Evolutionary conservation across 2,888 invertebrate genomes (phyloP), one percentile per base, ranked within the genome.

Genomic region (Druceiella hillmani): DNA sequence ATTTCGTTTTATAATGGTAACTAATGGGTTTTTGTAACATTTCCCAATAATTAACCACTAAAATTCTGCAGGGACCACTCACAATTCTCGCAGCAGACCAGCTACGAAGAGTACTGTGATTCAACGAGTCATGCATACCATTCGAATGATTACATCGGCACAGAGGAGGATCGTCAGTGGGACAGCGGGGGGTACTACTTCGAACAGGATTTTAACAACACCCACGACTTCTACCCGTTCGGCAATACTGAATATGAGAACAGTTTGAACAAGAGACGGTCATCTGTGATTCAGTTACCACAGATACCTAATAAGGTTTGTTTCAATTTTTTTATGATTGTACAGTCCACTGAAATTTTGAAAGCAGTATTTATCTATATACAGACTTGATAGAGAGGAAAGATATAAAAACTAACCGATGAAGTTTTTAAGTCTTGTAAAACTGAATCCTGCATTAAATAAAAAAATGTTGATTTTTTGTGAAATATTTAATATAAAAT

Each of bases 101-200:
- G 78, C 59, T 78, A 76, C 53, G 81, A 81, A 45, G 81, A 81
- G 59, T 83, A 74, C 56, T 82, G 68, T 57, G 80, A 82, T 59
- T 71, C 77, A 16, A 73, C 71, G 39, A 76, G 78, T 49, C 80
- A 76, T 53, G 74, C 75, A 34, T 81, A 76, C 57, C 79, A 80
- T 57, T 55, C 59, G 67, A 78, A 65, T 6, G 41, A 43, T 36
- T 66, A 62, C 52, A 55, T 61, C 3, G 59, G 28, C 3, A 47
- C 61, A 3, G 82, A 83, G 41, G 83, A 83, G 55, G 78, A 82
- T 50, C 67, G 81, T 6, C 83, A 82, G 52, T 85, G 83, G 83
- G 83, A 83, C 52, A 79, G 80, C 27, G 82, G 82, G 54, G 83
- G 83, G 60, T 74, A 61, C 43, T 62, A 58, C 36, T 66, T 61